Conservation (phyloP, 2,797 vertebrate species). For the Sebastes vulpes region DNA sequence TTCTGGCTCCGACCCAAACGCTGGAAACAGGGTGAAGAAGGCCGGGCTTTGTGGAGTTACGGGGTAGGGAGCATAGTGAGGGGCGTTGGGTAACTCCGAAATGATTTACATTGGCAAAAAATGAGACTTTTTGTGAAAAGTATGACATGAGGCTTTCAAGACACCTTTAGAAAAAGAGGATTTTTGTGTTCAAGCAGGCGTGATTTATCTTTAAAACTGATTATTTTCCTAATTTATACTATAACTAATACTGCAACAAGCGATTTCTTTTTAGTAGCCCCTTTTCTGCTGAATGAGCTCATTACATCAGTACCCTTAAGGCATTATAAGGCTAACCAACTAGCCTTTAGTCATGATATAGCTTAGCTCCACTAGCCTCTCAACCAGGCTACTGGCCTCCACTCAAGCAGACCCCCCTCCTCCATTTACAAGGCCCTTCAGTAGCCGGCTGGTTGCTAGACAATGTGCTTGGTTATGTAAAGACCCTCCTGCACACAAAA, state of each 20-base stretch:
- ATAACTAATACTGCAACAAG: not conserved
- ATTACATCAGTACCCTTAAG: conserved; percentile 50
- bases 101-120: conserved; percentile 44
- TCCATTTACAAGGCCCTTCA: conserved; percentile 84
- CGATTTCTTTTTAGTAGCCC: not conserved
- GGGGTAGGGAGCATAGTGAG: conserved; percentile 23
- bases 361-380: conserved; percentile 77
- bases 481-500: conserved; percentile 89
- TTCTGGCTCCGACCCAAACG: conserved; percentile 69
- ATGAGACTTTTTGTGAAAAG: not conserved
- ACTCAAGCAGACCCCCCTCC: conserved; percentile 76
- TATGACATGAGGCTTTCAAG: not conserved
- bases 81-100: conserved; percentile 33
- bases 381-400: conserved; percentile 65
- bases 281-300: conserved; percentile 16
- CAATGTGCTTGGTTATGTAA: conserved; percentile 90
- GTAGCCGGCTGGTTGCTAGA: conserved; percentile 85
- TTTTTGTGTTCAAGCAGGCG: not conserved
- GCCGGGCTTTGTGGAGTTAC: conserved; percentile 70
- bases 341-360: conserved; percentile 61
- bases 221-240: not conserved
- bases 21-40: conserved; percentile 68
- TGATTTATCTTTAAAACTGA: not conserved
- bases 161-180: not conserved
- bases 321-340: conserved; percentile 76